Percentiles rank a stretch among this genome's conserved stretches.
phyloP scores from a whole-genome alignment of 2,797 vertebrate species.

The Parauchenoglanis ngamensis region DNA sequence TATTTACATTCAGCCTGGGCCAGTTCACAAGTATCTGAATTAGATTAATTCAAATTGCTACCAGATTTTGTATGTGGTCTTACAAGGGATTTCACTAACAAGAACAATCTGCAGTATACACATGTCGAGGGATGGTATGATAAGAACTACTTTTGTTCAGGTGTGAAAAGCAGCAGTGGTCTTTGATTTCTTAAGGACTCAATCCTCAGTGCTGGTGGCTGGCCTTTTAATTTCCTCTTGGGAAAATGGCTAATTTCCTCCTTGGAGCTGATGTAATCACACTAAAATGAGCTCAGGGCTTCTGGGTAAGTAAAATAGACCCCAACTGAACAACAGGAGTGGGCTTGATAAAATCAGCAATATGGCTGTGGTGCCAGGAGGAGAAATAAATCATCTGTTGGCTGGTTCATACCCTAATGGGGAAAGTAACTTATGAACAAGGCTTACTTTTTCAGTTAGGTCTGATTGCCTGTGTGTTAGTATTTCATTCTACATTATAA shows the following conservation, averaged over 20 bases:
- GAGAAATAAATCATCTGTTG: constrained; percentile 27
- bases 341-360: constrained; percentile 66
- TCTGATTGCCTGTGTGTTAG: background rate
- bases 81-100: background rate
- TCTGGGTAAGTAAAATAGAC: constrained; percentile 68
- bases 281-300: constrained; percentile 58
- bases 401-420: constrained; percentile 23
- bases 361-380: constrained; percentile 55
- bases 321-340: constrained; percentile 55
- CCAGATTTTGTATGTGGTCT: constrained; percentile 15
- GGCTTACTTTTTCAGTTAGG: background rate
- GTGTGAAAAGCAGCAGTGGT: constrained; percentile 20
- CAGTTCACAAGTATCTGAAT: constrained; percentile 9
- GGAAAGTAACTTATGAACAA: constrained; percentile 1
- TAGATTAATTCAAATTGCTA: background rate
- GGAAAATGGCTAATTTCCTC: constrained; percentile 66
- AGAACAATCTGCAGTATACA: constrained; percentile 2
- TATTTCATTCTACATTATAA: background rate
- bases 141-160: constrained; percentile 15
- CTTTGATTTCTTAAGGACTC: constrained; percentile 38
- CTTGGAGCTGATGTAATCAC: constrained; percentile 59
- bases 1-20: background rate
- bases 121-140: background rate
- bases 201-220: constrained; percentile 45
- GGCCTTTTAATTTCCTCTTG: constrained; percentile 64